These are phyloP conservation scores for Amblyjoppa fuscipennis DNA, from an alignment of 2,888 invertebrate species.

Conservation along the genomic window DNA sequence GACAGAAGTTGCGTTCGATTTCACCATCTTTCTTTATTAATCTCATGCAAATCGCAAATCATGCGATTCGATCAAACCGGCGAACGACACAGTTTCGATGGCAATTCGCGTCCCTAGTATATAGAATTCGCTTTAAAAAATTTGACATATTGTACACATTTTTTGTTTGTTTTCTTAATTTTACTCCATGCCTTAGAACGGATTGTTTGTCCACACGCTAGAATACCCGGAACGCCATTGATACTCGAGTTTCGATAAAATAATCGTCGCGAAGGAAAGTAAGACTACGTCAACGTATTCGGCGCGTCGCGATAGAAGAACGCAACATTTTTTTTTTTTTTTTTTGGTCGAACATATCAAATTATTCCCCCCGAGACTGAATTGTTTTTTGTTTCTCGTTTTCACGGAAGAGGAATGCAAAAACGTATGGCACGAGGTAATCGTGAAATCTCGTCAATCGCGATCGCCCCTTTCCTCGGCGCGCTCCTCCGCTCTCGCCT, in stretches of 20 bases:
- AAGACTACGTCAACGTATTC: constrained; percentile 15
- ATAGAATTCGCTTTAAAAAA: constrained; percentile 35
- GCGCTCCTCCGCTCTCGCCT: constrained; percentile 93
- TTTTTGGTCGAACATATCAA: constrained; percentile 31
- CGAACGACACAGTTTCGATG: constrained; percentile 34
- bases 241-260: constrained; percentile 30
- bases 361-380: constrained; percentile 4
- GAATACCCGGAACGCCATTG: constrained; percentile 20
- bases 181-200: constrained; percentile 26
- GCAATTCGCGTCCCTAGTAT: constrained; percentile 43
- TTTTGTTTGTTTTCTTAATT: constrained; percentile 16
- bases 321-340: constrained; percentile 1
- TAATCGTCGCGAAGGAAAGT: constrained; percentile 22
- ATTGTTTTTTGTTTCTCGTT: constrained; percentile 16
- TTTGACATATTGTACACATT: constrained; percentile 50
- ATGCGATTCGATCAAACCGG: constrained; percentile 26
- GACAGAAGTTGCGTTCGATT: neutral
- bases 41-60: constrained; percentile 48
- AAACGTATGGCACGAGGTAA: constrained; percentile 29
- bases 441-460: constrained; percentile 74
- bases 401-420: constrained; percentile 43
- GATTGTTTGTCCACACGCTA: constrained; percentile 23
- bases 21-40: constrained; percentile 50
- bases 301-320: constrained; percentile 1
- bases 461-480: constrained; percentile 86